Evolutionary conservation across 2,113 vertebrate genomes (phyloP).

Genomic region (Guaruba guarouba): DNA sequence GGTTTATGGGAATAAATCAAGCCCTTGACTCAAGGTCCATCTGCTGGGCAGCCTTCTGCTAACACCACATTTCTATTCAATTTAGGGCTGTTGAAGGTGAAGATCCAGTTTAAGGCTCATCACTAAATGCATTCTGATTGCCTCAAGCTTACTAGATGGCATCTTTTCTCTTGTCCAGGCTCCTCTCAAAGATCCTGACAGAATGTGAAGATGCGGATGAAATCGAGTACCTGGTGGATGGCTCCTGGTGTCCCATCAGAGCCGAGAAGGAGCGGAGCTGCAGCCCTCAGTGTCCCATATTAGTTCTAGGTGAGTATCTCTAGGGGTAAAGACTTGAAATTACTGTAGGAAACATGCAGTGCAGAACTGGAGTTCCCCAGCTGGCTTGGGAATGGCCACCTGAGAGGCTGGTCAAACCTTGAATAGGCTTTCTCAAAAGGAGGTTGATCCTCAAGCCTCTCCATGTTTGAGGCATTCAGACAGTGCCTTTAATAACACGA

Average conservation of each 20-base stretch:
- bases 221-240: slow-evolving; percentile 94
- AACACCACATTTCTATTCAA: background rate
- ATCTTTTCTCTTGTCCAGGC: slow-evolving; percentile 69
- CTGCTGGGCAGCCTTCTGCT: background rate
- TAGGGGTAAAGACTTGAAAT: background rate
- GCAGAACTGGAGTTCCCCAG: background rate
- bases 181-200: slow-evolving; percentile 92
- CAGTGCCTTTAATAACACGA: rapidly evolving
- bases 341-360: background rate
- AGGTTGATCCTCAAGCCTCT: rapidly evolving
- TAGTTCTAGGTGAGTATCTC: slow-evolving; percentile 86
- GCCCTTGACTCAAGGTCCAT: background rate
- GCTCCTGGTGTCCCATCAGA: slow-evolving; percentile 93
- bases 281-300: slow-evolving; percentile 89
- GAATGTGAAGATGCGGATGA: slow-evolving; percentile 95
- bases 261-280: slow-evolving; percentile 91
- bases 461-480: background rate
- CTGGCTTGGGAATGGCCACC: background rate
- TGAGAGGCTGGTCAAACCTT: background rate
- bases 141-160: background rate
- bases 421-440: background rate
- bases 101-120: background rate
- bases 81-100: background rate
- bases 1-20: background rate
- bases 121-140: background rate